Evolutionary conservation across 1,140 invertebrate genomes (phyloP), one percentile per base, ranked within the genome.

Genomic region (Drosophila parvula): DNA sequence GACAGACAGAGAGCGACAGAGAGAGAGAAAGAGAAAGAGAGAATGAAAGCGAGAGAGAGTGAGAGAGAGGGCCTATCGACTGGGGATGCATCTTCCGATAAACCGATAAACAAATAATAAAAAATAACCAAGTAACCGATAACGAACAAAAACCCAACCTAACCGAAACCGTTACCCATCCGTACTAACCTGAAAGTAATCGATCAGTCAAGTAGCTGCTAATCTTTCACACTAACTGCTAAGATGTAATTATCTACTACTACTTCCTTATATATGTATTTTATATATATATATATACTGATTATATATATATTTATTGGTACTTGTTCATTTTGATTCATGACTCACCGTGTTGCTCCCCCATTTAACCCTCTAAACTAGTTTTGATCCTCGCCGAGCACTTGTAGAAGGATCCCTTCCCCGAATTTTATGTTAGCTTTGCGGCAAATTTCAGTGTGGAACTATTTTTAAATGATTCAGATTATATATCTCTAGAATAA

Each of bases 231-330:
- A 90, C 84, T 89, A 89, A 88, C 73, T 89, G 78, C 77, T 89
- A 90, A 89, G 84, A 84, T 90, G 84, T 88, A 88, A 88, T 84
- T 89, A 90, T 88, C 83, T 89, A 77, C 67, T 70, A 67, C 27
- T 55, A 55, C 12, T 56, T 65, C 50, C 63, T 69, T 73, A 78
- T 79, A 56, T 73, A 30, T 64, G 56, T 74, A 62, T 74, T 78
- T 61, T 80, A 56, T 58, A 53, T 53, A 22, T 12, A 68, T 68
- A 61, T 78, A 34, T 71, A 45, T 77, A 10, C n/a, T n/a, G n/a
- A n/a, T 3, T 28, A 9, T 41, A 14, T 18, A 41, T 22, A 45
- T 45, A 70, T 79, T 68, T 62, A 64, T 80, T 57, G 61, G 41
- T 75, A 44, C 63, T 38, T 48, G 34, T 58, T 44, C 44, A 50